These are phyloP conservation scores for Martes flavigula DNA, from an alignment of 2,797 vertebrate species.

Conservation along the genomic window DNA sequence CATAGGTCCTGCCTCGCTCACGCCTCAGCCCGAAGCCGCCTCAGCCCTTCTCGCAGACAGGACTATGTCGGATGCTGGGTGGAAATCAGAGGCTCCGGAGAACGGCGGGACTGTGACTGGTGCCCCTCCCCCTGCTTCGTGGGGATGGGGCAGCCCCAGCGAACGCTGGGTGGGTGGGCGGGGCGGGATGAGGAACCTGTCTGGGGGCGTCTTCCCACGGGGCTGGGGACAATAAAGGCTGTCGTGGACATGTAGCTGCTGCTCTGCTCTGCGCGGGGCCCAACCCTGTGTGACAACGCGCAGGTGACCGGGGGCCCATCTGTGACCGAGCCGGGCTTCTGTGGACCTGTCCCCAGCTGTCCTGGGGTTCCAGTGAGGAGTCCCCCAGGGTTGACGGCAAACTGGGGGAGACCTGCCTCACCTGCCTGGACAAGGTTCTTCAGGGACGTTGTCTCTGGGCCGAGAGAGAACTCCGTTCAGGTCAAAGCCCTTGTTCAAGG, in stretches of 20 bases:
- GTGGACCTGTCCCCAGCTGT: neutral
- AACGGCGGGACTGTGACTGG: neutral
- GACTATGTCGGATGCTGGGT: neutral
- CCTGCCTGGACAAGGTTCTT: neutral
- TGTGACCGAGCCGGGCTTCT: neutral
- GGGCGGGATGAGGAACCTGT: neutral
- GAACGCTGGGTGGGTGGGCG: neutral
- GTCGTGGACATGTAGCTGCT: neutral
- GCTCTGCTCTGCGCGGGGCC: neutral
- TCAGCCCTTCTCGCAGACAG: neutral
- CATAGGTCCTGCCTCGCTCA: neutral
- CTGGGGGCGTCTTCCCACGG: accelerated
- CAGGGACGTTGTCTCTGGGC: accelerated
- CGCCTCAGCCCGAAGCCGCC: neutral
- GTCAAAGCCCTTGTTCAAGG: neutral
- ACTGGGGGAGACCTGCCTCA: neutral
- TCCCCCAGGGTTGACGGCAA: neutral
- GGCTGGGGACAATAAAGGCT: conserved; percentile 62
- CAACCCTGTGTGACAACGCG: accelerated
- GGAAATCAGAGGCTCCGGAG: neutral
- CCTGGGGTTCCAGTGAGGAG: neutral
- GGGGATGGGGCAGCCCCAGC: no score
- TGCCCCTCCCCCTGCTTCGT: accelerated
- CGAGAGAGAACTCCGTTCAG: neutral
- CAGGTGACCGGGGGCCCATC: accelerated